A percentile compares a stretch with the other conserved stretches of the same genome.
Evolutionary conservation across 2,113 vertebrate genomes (phyloP).

Genomic region (Sardina pilchardus): DNA sequence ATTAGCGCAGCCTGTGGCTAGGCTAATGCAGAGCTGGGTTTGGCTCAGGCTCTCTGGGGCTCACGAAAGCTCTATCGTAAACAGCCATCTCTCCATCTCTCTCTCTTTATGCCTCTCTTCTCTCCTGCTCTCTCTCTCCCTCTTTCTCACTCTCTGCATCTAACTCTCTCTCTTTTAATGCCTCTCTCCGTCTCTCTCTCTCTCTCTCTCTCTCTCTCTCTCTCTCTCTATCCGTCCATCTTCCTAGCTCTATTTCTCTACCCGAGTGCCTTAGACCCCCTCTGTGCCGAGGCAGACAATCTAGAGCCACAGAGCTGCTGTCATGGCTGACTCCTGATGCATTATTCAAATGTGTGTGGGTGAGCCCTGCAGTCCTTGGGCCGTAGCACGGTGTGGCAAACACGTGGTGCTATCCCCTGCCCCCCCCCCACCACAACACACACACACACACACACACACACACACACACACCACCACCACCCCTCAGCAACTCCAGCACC

Average conservation of each 20-base stretch:
- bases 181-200: neutral
- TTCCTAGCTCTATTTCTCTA: neutral
- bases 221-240: neutral
- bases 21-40: constrained; percentile 69
- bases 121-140: neutral
- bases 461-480: constrained; percentile 10
- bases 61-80: constrained; percentile 71
- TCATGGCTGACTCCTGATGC: neutral
- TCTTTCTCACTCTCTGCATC: neutral
- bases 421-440: neutral
- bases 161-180: neutral
- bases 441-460: neutral
- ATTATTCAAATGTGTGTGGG: neutral
- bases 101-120: neutral
- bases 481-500: neutral
- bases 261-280: neutral
- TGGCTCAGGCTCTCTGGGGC: constrained; percentile 58
- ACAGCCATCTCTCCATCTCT: constrained; percentile 47
- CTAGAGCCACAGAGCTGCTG: neutral
- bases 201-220: neutral
- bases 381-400: neutral
- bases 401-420: neutral
- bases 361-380: constrained; percentile 1
- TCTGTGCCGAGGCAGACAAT: neutral
- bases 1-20: constrained; percentile 72